phyloP scores from a whole-genome alignment of 2,797 vertebrate species.

The Halcyon badia region DNA sequence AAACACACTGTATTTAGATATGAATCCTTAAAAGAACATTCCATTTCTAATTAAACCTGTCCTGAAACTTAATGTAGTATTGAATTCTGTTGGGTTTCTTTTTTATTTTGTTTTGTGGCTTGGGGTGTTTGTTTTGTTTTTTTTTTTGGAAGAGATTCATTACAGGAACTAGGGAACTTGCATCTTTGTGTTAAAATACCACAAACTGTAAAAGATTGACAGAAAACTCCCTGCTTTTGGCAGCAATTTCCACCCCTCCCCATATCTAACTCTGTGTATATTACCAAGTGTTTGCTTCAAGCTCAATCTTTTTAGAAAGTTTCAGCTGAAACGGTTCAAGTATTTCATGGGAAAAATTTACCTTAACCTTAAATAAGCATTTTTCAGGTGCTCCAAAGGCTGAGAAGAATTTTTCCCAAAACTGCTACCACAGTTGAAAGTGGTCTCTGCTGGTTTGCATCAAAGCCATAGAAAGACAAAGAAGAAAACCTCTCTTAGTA shows the following conservation, averaged over 20 bases:
- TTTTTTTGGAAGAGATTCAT: not conserved
- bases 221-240: not conserved
- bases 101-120: not conserved
- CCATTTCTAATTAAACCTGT: not conserved
- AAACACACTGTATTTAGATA: not conserved
- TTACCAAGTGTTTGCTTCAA: not conserved
- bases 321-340: not conserved
- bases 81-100: not conserved
- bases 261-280: not conserved
- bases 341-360: not conserved
- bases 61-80: not conserved
- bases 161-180: not conserved
- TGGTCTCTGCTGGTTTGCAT: not conserved
- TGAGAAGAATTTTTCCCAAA: not conserved
- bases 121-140: too few relatives aligned
- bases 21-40: not conserved
- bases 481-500: not conserved
- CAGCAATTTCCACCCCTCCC: not conserved
- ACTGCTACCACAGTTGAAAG: not conserved
- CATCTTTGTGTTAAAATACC: not conserved
- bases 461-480: not conserved
- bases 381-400: not conserved
- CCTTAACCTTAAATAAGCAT: not conserved
- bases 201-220: not conserved
- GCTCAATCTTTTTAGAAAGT: not conserved